Evolutionary conservation across 2,888 invertebrate genomes (phyloP).

Genomic region (Melolontha melolontha): DNA sequence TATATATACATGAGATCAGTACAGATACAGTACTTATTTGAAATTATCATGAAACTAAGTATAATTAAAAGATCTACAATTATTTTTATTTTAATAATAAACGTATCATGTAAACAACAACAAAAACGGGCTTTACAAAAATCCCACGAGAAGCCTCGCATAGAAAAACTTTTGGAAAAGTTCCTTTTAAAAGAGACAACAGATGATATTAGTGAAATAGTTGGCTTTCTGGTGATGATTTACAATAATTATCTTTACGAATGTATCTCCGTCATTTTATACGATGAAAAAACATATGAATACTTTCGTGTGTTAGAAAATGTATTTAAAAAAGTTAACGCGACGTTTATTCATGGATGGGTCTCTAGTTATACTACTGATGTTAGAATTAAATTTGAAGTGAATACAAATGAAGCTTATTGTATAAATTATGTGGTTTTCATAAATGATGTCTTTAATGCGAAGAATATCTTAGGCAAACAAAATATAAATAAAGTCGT

Average conservation of each 20-base stretch:
- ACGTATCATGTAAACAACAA: background rate
- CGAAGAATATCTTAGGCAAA: slow-evolving; percentile 71
- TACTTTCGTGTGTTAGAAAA: slow-evolving; percentile 71
- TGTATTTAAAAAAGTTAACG: slow-evolving; percentile 70
- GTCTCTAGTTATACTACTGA: slow-evolving; percentile 68
- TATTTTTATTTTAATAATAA: too few relatives aligned
- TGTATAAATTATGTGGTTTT: slow-evolving; percentile 78
- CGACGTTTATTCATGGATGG: slow-evolving; percentile 73
- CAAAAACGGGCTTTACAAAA: slow-evolving; percentile 61
- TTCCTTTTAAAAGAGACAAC: slow-evolving; percentile 54
- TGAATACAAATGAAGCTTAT: slow-evolving; percentile 63
- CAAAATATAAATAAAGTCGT: slow-evolving; percentile 75
- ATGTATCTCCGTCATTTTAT: slow-evolving; percentile 77
- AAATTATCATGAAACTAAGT: too few relatives aligned
- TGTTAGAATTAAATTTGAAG: slow-evolving; percentile 63
- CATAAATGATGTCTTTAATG: slow-evolving; percentile 72
- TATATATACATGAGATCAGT: background rate
- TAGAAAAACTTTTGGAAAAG: slow-evolving; percentile 60
- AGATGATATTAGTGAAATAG: slow-evolving; percentile 72
- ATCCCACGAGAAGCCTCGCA: slow-evolving; percentile 61
- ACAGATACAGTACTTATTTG: too few relatives aligned
- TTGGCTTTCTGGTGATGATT: slow-evolving; percentile 72
- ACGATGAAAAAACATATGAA: slow-evolving; percentile 71
- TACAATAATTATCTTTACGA: slow-evolving; percentile 72
- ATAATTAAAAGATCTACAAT: too few relatives aligned